Conservation (phyloP, 23 tunicate genomes). For the Styela plicata region DNA sequence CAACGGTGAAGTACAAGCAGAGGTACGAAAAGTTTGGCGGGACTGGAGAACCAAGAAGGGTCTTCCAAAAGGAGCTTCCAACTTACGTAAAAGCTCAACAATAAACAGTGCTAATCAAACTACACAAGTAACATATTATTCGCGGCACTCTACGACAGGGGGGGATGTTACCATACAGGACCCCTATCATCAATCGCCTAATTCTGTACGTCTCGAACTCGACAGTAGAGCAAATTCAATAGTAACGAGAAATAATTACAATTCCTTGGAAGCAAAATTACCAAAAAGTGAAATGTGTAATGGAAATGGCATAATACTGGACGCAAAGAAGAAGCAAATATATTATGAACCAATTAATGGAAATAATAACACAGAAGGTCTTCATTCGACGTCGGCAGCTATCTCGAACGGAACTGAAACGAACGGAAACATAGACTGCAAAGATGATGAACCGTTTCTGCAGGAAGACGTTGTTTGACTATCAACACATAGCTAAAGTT, state of each 20-base stretch:
- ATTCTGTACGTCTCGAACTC: neutral
- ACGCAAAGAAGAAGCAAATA: neutral
- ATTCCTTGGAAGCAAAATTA: neutral
- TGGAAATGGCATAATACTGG: neutral
- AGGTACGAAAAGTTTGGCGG: constrained; percentile 52
- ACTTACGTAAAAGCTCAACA: constrained; percentile 54
- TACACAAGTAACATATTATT: constrained; percentile 14
- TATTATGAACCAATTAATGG: neutral
- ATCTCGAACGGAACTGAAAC: neutral
- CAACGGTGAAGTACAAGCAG: constrained; percentile 78
- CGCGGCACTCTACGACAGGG: constrained; percentile 20
- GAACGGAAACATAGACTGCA: neutral
- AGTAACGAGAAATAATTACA: neutral
- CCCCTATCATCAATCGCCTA: neutral
- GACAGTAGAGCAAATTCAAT: neutral
- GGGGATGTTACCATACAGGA: neutral
- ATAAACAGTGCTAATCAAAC: constrained; percentile 28
- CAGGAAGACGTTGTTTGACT: neutral
- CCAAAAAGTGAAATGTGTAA: neutral
- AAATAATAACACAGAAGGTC: neutral
- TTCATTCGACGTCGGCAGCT: neutral
- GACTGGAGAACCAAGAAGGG: constrained; percentile 52
- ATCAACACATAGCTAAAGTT: too few species aligned
- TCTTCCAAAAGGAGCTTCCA: constrained; percentile 50
- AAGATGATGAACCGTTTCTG: neutral